These are phyloP conservation scores for Oreohelix idahoensis DNA, from an alignment of 1,140 invertebrate genomes.

Conservation along the genomic window DNA sequence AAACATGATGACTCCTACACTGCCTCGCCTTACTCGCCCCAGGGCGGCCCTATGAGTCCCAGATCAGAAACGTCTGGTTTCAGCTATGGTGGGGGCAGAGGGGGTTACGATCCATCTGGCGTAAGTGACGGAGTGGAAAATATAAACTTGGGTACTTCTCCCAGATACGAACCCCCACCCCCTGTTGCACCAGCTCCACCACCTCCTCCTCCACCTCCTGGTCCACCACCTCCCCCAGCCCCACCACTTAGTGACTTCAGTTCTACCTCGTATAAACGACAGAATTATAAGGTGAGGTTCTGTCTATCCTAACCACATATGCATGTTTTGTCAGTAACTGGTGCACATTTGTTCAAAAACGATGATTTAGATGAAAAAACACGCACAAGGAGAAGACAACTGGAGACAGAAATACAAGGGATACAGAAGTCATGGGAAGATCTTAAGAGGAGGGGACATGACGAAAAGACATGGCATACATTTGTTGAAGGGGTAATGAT, in stretches of 20 bases:
- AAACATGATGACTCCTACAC: background rate
- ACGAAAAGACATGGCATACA: no score
- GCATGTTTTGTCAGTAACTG: background rate
- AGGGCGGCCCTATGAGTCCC: slow-evolving; percentile 14
- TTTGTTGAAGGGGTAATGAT: no score
- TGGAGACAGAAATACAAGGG: no score
- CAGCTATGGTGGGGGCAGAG: background rate
- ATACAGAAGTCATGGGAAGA: no score
- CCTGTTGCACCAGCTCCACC: slow-evolving; percentile 60
- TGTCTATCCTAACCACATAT: background rate
- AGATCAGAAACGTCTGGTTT: background rate
- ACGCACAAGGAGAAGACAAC: background rate
- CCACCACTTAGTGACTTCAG: slow-evolving; percentile 26
- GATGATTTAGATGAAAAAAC: background rate
- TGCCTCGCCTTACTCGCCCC: slow-evolving; percentile 10
- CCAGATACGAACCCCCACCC: slow-evolving; percentile 40
- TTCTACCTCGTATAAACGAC: slow-evolving; percentile 28
- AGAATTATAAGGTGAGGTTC: slow-evolving; percentile 27
- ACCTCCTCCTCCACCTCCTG: slow-evolving; percentile 55
- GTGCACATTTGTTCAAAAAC: background rate
- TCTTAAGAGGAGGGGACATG: no score
- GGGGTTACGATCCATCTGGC: background rate
- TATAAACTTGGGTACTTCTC: slow-evolving; percentile 20
- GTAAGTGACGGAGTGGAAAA: slow-evolving; percentile 29
- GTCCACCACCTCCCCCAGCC: slow-evolving; percentile 25